Evolutionary conservation across 2,888 invertebrate species (phyloP).

Genomic region (Acronicta aceris): DNA sequence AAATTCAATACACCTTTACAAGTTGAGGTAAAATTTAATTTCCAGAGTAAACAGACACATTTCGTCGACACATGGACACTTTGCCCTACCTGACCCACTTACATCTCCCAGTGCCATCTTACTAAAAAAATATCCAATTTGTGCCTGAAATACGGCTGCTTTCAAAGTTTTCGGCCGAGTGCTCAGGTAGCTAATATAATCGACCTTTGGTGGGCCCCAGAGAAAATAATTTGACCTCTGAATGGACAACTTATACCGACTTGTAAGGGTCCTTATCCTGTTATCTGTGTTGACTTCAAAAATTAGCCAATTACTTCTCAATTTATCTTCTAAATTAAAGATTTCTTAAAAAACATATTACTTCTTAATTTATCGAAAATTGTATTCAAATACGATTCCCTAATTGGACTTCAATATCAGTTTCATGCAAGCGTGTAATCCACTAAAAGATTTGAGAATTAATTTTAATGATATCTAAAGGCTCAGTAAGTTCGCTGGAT

Average conservation of each 20-base stretch:
- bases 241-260: constrained; percentile 9
- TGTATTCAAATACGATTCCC: no score
- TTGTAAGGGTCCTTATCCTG: constrained; percentile 16
- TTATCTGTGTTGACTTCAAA: constrained; percentile 13
- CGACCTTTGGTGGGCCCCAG: constrained; percentile 15
- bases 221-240: constrained; percentile 32
- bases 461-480: no score
- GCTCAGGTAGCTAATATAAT: constrained; percentile 34
- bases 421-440: no score
- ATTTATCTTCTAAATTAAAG: neutral
- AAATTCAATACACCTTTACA: constrained; percentile 2
- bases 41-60: neutral
- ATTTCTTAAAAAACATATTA: neutral
- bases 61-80: neutral
- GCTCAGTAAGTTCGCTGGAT: no score
- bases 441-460: no score
- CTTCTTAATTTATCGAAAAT: neutral
- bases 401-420: no score
- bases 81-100: constrained; percentile 9
- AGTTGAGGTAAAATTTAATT: neutral
- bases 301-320: constrained; percentile 15
- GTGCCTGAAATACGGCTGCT: constrained; percentile 30
- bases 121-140: constrained; percentile 44
- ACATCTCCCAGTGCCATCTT: constrained; percentile 2
- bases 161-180: constrained; percentile 31